A percentile compares a stretch with the other conserved stretches of the same genome.
Conservation (phyloP, 2,888 invertebrate species). For the Alloscopus bannaensis region DNA sequence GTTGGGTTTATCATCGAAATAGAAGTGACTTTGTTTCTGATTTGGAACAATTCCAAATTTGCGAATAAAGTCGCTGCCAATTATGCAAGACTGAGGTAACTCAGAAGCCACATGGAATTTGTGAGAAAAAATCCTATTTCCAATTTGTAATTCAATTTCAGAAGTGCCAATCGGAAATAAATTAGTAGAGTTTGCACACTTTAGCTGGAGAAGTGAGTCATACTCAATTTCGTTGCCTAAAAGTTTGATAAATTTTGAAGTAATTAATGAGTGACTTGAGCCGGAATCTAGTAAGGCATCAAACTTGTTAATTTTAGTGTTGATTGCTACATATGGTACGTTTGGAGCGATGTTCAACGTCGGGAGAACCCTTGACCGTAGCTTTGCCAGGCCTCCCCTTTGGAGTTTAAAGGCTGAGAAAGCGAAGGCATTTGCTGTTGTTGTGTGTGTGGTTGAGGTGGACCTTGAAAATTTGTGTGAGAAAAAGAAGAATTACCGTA, state of each 20-base stretch:
- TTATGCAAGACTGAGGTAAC: too few relatives aligned
- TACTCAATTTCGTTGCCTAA: too few relatives aligned
- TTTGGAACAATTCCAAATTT: too few relatives aligned
- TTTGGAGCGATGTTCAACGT: neutral
- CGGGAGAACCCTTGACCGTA: slow-evolving; percentile 22
- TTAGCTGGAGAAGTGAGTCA: neutral
- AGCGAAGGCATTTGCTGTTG: slow-evolving; percentile 2
- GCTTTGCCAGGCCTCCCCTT: slow-evolving; percentile 1
- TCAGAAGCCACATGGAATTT: too few relatives aligned
- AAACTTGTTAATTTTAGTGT: slow-evolving; percentile 24
- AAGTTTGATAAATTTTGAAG: too few relatives aligned
- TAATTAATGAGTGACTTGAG: neutral
- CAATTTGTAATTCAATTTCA: too few relatives aligned
- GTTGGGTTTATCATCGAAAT: too few relatives aligned
- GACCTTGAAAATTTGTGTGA: too few relatives aligned
- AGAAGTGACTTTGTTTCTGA: too few relatives aligned
- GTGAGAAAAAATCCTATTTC: neutral
- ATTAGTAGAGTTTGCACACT: neutral
- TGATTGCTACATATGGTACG: slow-evolving; percentile 11
- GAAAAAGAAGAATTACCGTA: too few relatives aligned
- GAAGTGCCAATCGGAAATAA: too few relatives aligned
- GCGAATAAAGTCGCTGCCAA: too few relatives aligned
- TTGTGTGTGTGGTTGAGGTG: neutral
- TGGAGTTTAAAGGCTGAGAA: slow-evolving; percentile 29
- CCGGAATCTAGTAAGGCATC: slow-evolving; percentile 34